These are phyloP conservation scores for Apteryx owenii DNA, from an alignment of 2,113 vertebrate species.

Conservation along the genomic window DNA sequence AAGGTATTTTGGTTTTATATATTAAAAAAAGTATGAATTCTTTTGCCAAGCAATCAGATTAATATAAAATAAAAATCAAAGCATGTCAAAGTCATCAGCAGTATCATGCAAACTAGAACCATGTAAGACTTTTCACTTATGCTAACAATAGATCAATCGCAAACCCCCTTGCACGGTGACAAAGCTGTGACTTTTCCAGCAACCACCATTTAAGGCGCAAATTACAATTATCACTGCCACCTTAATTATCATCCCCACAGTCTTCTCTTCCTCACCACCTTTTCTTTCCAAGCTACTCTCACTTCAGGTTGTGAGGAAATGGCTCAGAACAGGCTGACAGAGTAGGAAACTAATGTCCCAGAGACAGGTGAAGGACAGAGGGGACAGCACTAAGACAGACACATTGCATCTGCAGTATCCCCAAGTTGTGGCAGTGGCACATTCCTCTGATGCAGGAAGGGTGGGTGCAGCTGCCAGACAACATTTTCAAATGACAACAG, in stretches of 20 bases:
- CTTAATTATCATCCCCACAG: not conserved
- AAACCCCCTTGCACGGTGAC: not conserved
- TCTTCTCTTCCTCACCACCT: not conserved
- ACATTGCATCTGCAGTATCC: not conserved
- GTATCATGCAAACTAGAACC: not conserved
- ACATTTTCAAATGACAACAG: not conserved
- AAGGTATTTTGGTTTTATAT: not conserved
- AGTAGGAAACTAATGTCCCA: not conserved
- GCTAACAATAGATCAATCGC: not conserved
- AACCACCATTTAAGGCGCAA: rapidly evolving
- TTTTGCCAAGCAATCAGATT: not conserved
- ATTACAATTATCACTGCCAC: not conserved
- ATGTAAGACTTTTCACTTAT: not conserved
- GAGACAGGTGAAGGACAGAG: not conserved
- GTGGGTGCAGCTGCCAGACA: not conserved
- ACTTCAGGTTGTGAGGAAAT: rapidly evolving
- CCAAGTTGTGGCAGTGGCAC: rapidly evolving
- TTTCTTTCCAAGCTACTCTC: not conserved
- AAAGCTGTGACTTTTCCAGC: not conserved
- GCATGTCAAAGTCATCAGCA: not conserved
- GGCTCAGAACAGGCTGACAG: not conserved
- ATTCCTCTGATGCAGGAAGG: not conserved
- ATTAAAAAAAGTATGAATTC: not conserved
- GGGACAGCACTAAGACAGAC: not conserved
- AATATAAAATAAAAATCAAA: not conserved